phyloP scores from a whole-genome alignment of 2,888 invertebrate species.

The Sphaerophoria taeniata region DNA sequence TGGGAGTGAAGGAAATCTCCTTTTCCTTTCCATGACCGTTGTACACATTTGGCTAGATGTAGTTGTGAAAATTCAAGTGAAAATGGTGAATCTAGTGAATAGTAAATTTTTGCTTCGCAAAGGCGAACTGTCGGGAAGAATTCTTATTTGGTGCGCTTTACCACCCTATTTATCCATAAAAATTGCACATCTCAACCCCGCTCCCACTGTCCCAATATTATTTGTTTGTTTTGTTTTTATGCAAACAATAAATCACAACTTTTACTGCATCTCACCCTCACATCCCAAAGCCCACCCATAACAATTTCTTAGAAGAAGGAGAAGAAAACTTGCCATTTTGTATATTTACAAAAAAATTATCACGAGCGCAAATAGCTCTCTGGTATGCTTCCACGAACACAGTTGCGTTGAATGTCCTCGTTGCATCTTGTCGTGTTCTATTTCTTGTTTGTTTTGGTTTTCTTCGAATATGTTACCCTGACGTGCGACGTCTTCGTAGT shows the following conservation, averaged over 20 bases:
- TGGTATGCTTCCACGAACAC: constrained; percentile 64
- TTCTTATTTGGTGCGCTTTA: constrained; percentile 62
- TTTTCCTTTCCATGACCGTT: not conserved
- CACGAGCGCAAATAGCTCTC: constrained; percentile 71
- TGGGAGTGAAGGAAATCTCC: constrained; percentile 50
- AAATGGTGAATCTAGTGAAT: constrained; percentile 43
- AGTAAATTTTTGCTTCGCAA: constrained; percentile 69
- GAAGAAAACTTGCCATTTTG: constrained; percentile 63
- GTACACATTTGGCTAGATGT: too few species aligned
- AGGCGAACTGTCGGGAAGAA: constrained; percentile 72
- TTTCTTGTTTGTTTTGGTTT: constrained; percentile 11
- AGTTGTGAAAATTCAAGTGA: too few species aligned
- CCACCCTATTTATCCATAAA: constrained; percentile 64
- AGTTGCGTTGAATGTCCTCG: constrained; percentile 64
- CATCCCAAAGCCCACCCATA: not conserved
- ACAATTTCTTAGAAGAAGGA: constrained; percentile 7
- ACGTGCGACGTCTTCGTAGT: constrained; percentile 29
- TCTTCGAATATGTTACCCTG: constrained; percentile 62
- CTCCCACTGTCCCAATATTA: constrained; percentile 25
- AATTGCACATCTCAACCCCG: not conserved
- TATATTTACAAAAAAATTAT: constrained; percentile 72
- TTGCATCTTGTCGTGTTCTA: constrained; percentile 41
- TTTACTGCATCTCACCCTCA: constrained; percentile 20
- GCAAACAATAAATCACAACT: constrained; percentile 72
- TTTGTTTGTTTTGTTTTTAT: constrained; percentile 8